Percentiles rank a stretch among this genome's conserved stretches.
These are phyloP conservation scores for Sicus ferrugineus DNA, from an alignment of 2,888 invertebrate genomes.

Conservation along the genomic window DNA sequence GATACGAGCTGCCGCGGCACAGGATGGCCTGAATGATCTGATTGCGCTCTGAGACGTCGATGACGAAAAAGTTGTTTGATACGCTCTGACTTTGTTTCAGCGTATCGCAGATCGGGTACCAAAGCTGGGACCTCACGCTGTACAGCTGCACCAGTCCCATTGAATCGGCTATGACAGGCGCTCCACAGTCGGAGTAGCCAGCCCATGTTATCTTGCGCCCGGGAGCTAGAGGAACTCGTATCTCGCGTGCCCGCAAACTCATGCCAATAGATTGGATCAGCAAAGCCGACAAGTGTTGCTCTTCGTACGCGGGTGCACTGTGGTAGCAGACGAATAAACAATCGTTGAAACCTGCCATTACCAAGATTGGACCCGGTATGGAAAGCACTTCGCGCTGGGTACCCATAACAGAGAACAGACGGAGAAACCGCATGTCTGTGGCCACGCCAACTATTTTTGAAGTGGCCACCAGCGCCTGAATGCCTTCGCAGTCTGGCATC, in stretches of 20 bases:
- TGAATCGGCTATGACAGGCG: slow-evolving; percentile 80
- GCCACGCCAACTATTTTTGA: slow-evolving; percentile 80
- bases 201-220: slow-evolving; percentile 75
- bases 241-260: slow-evolving; percentile 66
- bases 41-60: slow-evolving; percentile 79
- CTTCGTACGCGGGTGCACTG: slow-evolving; percentile 65
- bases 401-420: slow-evolving; percentile 87
- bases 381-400: slow-evolving; percentile 80
- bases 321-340: slow-evolving; percentile 75
- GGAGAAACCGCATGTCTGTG: slow-evolving; percentile 76
- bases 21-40: slow-evolving; percentile 83
- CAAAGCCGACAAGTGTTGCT: slow-evolving; percentile 69
- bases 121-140: slow-evolving; percentile 73
- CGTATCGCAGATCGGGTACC: slow-evolving; percentile 85
- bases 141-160: slow-evolving; percentile 78
- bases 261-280: slow-evolving; percentile 67
- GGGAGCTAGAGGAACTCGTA: slow-evolving; percentile 74
- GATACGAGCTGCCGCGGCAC: slow-evolving; percentile 89
- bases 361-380: slow-evolving; percentile 77
- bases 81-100: slow-evolving; percentile 73
- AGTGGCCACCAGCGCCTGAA: slow-evolving; percentile 74
- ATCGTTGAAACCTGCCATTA: slow-evolving; percentile 71
- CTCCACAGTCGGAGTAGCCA: slow-evolving; percentile 83
- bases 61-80: slow-evolving; percentile 78
- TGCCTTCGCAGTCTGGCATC: slow-evolving; percentile 81